Base-by-base conservation (phyloP, 2,113 vertebrate genomes). In the Prionailurus bengalensis region DNA sequence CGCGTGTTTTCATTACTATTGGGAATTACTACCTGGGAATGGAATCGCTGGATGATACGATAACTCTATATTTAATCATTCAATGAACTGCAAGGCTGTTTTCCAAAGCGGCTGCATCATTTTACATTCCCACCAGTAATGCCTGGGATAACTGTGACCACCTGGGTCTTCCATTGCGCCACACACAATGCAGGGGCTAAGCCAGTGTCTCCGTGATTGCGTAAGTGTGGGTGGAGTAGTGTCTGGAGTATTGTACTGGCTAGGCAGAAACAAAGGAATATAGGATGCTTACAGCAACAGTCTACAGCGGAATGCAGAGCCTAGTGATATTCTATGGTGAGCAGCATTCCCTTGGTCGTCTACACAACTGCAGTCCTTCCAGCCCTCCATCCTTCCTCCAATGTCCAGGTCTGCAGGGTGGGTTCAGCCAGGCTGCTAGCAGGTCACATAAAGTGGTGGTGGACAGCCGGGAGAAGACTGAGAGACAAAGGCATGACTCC, bases 181-280 rank as follows among this genome's bases (percentile, higher is more conserved):
- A 48, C 33, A 45, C 21, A 58, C 27, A 33, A 5, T n/a, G 3
- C 29, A 48, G 51, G 61, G 31, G 15, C 83, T 88, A 58, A 79
- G 55, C 58, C 29, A 45, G 0, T 42, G 55, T 13, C 71, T 86
- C 25, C 33, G 83, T 68, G 55, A 79, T 58, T 87, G 48, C 61
- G 14, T 27, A 86, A 42, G 27, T 68, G 48, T 21, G 48, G 1
- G 29, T 31, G 66, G 31, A 74, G 68, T 33, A 58, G 58, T 74
- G 71, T 73, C 78, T 89, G 33, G 39, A 71, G 53, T 39, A 23
- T 25, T 17, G 31, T 39, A 31, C 16, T 51, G 33, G 33, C 16
- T 73, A 61, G 66, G 53, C 55, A 53, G 66, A 94, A 73, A 94
- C 33, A 94, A 45, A 89, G 51, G 78, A 51, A 89, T 73, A 45